phyloP scores from a whole-genome alignment of 2,888 invertebrate genomes.

The Rhaphigaster nebulosa region DNA sequence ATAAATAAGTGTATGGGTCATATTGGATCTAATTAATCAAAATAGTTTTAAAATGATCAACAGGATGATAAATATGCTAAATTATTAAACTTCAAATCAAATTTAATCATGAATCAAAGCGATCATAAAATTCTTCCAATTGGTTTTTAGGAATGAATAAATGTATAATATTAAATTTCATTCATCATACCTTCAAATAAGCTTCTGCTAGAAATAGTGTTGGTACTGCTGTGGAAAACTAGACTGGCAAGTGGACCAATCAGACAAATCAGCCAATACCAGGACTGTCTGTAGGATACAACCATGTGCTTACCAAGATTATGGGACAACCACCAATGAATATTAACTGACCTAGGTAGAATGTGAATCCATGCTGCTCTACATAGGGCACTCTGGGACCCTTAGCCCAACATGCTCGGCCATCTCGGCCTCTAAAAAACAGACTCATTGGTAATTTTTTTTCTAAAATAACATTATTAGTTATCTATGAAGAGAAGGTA shows the following conservation, averaged over 20 bases:
- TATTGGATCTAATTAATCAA: neutral
- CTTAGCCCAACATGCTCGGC: neutral
- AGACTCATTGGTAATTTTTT: neutral
- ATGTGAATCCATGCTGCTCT: neutral
- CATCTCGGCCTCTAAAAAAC: neutral
- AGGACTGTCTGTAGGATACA: neutral
- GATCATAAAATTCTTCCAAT: neutral
- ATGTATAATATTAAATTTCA: neutral
- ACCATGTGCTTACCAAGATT: neutral
- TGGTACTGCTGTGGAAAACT: neutral
- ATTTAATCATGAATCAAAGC: neutral
- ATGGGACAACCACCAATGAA: neutral
- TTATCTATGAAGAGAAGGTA: neutral
- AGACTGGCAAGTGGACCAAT: neutral
- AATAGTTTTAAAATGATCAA: neutral
- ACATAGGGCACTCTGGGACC: neutral
- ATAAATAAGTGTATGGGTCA: too few relatives aligned
- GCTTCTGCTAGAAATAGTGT: neutral
- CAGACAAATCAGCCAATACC: neutral
- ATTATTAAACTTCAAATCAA: neutral
- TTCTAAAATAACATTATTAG: neutral
- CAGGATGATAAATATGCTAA: neutral
- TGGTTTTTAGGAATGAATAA: neutral
- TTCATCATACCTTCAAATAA: neutral
- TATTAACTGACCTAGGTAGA: neutral